Evolutionary conservation across 2,113 vertebrate species (phyloP).

Genomic region (Nothocercus julius): DNA sequence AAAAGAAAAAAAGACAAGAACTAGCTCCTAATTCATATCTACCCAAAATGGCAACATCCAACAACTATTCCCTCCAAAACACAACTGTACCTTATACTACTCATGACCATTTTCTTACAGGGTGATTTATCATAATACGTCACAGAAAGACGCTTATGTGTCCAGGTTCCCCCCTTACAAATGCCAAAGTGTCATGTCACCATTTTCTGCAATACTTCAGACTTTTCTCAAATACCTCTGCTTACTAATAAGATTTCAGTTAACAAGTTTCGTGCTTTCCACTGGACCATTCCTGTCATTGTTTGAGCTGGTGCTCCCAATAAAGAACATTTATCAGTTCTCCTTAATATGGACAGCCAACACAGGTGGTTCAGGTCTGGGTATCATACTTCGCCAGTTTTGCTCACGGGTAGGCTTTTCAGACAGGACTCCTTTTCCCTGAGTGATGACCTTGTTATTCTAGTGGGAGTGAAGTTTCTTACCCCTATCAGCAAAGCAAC

Average conservation of each 20-base stretch:
- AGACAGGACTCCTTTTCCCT: neutral
- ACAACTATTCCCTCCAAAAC: neutral
- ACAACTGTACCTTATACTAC: neutral
- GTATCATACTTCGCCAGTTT: neutral
- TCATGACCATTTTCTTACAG: neutral
- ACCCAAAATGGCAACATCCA: neutral
- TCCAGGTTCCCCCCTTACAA: neutral
- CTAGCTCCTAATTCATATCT: neutral
- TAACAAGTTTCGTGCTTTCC: neutral
- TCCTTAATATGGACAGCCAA: neutral
- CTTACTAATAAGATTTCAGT: neutral
- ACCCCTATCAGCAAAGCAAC: neutral
- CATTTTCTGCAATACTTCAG: neutral
- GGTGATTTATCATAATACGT: neutral
- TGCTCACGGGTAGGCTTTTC: neutral
- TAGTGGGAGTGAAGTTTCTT: neutral
- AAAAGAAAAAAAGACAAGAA: neutral
- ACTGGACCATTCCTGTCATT: neutral
- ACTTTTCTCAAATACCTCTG: neutral
- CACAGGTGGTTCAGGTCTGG: neutral
- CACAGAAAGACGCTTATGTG: neutral
- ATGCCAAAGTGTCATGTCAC: neutral
- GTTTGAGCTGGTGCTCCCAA: neutral
- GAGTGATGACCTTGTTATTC: neutral
- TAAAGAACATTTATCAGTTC: neutral